These are phyloP conservation scores for Cavia porcellus DNA, from an alignment of 2,113 vertebrate genomes.

Conservation along the genomic window DNA sequence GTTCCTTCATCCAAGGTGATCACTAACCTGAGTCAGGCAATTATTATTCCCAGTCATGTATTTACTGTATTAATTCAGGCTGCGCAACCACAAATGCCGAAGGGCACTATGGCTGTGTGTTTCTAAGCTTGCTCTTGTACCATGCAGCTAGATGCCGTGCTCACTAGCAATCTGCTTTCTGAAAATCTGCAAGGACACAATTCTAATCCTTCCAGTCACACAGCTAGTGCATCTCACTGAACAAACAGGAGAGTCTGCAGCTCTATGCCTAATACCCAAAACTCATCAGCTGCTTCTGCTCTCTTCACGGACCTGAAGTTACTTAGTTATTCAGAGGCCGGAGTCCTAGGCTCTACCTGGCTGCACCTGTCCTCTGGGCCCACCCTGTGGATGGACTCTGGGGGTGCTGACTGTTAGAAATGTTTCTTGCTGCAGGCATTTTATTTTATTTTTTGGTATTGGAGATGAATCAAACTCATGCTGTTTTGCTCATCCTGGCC, in stretches of 20 bases:
- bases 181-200: rapidly evolving
- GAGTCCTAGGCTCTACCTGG: neutral
- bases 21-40: rapidly evolving
- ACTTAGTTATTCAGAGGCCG: neutral
- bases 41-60: rapidly evolving
- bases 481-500: too few relatives aligned
- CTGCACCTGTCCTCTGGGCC: neutral
- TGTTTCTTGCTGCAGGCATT: neutral
- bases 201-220: neutral
- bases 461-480: too few relatives aligned
- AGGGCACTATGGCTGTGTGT: rapidly evolving
- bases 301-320: rapidly evolving
- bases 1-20: rapidly evolving
- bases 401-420: neutral
- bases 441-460: too few relatives aligned
- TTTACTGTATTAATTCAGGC: rapidly evolving
- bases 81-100: rapidly evolving
- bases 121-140: neutral
- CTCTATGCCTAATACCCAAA: neutral
- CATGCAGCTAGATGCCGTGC: rapidly evolving
- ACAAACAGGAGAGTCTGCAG: rapidly evolving
- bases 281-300: too few relatives aligned
- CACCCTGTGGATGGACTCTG: neutral
- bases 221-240: neutral
- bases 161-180: neutral